Evolutionary conservation across 53 echinoderm and acorn worm species (phyloP).

Genomic region (Henricia sp.): DNA sequence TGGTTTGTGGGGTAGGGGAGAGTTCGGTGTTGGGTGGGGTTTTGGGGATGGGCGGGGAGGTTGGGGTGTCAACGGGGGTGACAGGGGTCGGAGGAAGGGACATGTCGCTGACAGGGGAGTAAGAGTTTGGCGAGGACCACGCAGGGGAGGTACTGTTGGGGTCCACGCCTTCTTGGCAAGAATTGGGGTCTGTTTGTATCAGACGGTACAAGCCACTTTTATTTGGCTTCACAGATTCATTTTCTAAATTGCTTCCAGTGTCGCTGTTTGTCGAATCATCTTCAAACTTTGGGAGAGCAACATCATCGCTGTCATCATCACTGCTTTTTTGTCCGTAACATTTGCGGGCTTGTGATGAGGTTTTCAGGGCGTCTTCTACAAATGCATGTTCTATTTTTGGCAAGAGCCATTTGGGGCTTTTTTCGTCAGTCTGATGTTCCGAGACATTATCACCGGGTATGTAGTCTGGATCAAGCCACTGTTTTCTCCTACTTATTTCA

Average conservation of each 20-base stretch:
- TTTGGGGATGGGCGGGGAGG: constrained; percentile 55
- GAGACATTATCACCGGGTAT: constrained; percentile 3
- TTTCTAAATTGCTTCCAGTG: constrained; percentile 36
- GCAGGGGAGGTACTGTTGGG: constrained; percentile 26
- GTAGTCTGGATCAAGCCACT: neutral
- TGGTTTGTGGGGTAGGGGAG: constrained; percentile 49
- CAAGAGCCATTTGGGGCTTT: neutral
- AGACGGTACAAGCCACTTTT: constrained; percentile 64
- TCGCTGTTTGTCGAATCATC: constrained; percentile 27
- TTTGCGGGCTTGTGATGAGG: neutral
- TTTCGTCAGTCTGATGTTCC: neutral
- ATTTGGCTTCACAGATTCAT: constrained; percentile 43
- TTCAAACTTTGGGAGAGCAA: constrained; percentile 31
- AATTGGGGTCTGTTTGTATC: constrained; percentile 21
- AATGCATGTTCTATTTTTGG: constrained; percentile 16
- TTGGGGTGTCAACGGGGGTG: constrained; percentile 4
- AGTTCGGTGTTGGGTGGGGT: constrained; percentile 54
- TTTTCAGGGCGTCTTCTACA: constrained; percentile 41
- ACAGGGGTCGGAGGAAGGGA: constrained; percentile 52
- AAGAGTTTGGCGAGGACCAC: constrained; percentile 62
- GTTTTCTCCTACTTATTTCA: constrained; percentile 43
- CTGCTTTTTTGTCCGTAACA: constrained; percentile 24
- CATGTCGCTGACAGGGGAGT: constrained; percentile 54
- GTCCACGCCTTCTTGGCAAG: neutral
- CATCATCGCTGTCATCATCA: constrained; percentile 48